Conservation (phyloP, 2,113 vertebrate genomes). For the Scomber scombrus region DNA sequence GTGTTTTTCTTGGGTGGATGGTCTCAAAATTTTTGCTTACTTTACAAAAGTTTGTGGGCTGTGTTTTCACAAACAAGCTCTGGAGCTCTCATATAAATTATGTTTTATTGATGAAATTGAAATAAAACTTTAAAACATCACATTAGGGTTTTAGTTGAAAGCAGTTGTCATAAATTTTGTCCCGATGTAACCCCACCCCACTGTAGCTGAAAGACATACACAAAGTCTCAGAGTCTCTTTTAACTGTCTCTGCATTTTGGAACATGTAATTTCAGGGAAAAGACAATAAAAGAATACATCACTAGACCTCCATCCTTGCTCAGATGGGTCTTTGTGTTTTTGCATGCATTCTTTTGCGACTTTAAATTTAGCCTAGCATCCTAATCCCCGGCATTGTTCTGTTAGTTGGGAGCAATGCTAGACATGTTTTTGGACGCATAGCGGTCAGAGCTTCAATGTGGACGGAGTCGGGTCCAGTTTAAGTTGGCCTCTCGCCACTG, state of each 20-base stretch:
- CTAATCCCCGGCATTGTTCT: slow-evolving; percentile 79
- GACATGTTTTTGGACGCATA: slow-evolving; percentile 47
- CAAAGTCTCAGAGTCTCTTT: neutral
- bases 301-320: slow-evolving; percentile 5
- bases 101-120: neutral
- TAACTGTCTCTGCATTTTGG: neutral
- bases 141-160: neutral
- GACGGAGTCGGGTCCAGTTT: slow-evolving; percentile 65
- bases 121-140: slow-evolving; percentile 8
- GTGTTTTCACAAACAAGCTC: slow-evolving; percentile 13
- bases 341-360: slow-evolving; percentile 49
- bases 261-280: neutral
- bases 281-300: neutral
- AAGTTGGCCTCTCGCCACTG: slow-evolving; percentile 67
- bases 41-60: neutral
- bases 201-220: neutral
- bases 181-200: slow-evolving; percentile 29
- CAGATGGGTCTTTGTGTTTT: slow-evolving; percentile 36
- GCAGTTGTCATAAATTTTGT: neutral
- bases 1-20: too few relatives aligned
- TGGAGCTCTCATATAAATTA: slow-evolving; percentile 1
- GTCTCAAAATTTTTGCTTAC: neutral
- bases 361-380: slow-evolving; percentile 73
- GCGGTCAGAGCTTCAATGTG: slow-evolving; percentile 35
- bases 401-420: slow-evolving; percentile 68